Evolutionary conservation across 1,140 invertebrate species (phyloP).

Genomic region (Brachionus sp.): DNA sequence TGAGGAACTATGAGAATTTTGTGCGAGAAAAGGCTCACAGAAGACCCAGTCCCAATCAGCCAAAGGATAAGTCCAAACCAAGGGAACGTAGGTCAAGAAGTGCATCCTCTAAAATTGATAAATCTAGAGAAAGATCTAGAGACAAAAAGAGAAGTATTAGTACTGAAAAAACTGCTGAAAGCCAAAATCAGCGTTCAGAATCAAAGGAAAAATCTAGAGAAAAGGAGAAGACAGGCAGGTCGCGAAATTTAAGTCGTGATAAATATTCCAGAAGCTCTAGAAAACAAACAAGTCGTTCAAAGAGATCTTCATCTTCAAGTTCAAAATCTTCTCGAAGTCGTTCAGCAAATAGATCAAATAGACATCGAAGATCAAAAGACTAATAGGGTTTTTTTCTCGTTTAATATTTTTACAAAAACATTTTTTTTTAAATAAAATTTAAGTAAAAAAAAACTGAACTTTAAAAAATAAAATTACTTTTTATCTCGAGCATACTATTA

Average conservation of each 20-base stretch:
- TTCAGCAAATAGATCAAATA: not conserved
- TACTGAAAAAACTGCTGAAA: not conserved
- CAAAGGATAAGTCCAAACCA: not conserved
- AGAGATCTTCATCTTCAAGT: not conserved
- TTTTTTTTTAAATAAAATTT: not conserved
- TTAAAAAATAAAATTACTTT: not conserved
- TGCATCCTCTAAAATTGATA: not conserved
- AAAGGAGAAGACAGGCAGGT: not conserved
- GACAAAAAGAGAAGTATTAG: constrained; percentile 2
- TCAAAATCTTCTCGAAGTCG: not conserved
- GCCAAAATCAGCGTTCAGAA: not conserved
- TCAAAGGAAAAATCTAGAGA: not conserved
- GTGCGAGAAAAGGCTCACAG: not conserved
- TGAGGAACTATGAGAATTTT: constrained; percentile 11
- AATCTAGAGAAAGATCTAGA: not conserved
- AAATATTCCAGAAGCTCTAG: not conserved
- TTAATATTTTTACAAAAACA: not conserved
- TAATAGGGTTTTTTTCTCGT: not conserved
- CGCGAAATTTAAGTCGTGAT: not conserved
- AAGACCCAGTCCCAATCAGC: not conserved
- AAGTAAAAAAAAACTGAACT: not conserved
- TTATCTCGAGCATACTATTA: not conserved
- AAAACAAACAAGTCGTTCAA: not conserved
- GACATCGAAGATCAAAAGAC: not conserved
- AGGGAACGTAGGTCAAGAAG: not conserved